phyloP scores from a whole-genome alignment of 1,140 invertebrate genomes.

The Drosophila kepulauana region DNA sequence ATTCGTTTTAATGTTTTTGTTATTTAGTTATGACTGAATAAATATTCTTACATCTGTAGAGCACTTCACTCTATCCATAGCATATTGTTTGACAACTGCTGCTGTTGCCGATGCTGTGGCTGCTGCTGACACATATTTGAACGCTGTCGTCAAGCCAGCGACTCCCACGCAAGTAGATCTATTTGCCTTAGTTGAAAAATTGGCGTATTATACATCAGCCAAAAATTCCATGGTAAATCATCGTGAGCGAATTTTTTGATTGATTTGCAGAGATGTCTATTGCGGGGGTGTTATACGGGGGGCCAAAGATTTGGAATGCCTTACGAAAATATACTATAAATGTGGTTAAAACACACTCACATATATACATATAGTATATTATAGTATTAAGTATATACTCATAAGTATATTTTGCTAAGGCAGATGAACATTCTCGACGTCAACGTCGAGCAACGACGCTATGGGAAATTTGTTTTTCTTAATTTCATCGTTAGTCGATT shows the following conservation, averaged over 20 bases:
- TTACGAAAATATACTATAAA: constrained; percentile 43
- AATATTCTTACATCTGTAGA: constrained; percentile 24
- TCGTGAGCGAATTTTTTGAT: constrained; percentile 72
- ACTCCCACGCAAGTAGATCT: constrained; percentile 58
- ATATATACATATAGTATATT: constrained; percentile 17
- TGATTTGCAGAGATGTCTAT: constrained; percentile 59
- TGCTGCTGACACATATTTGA: constrained; percentile 46
- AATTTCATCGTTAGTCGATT: constrained; percentile 35
- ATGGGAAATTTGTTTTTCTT: constrained; percentile 47
- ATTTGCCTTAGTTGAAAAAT: constrained; percentile 74
- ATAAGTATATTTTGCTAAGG: constrained; percentile 10
- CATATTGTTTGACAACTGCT: constrained; percentile 25
- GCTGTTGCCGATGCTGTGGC: constrained; percentile 3
- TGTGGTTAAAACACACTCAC: constrained; percentile 27
- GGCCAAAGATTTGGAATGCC: constrained; percentile 38
- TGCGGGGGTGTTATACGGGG: background rate
- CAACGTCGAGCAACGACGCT: constrained; percentile 21
- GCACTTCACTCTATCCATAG: constrained; percentile 16
- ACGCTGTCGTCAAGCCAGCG: constrained; percentile 71
- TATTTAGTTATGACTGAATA: constrained; percentile 35
- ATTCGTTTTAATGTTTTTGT: constrained; percentile 40
- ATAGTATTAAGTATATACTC: constrained; percentile 15
- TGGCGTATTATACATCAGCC: constrained; percentile 62
- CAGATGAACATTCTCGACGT: constrained; percentile 54
- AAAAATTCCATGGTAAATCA: constrained; percentile 79